phyloP scores from a whole-genome alignment of 2,888 invertebrate species.

The Xanthorhoe designata region DNA sequence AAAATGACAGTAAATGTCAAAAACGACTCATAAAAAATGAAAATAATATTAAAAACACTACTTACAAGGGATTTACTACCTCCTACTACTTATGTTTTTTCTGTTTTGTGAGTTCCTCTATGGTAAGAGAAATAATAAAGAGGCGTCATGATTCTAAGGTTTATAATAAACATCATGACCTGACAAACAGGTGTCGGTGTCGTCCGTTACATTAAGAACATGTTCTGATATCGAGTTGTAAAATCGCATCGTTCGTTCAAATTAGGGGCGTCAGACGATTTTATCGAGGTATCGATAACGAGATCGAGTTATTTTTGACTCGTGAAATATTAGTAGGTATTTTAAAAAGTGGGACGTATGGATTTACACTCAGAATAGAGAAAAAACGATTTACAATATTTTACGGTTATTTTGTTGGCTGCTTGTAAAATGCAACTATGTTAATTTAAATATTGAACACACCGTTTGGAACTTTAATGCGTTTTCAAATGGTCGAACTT shows the following conservation, averaged over 20 bases:
- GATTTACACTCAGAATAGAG: too few relatives aligned
- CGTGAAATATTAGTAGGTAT: slow-evolving; percentile 34
- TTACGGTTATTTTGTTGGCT: slow-evolving; percentile 22
- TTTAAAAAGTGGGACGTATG: slow-evolving; percentile 24
- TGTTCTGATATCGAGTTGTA: slow-evolving; percentile 57
- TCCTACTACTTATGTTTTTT: too few relatives aligned
- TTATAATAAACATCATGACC: slow-evolving; percentile 39
- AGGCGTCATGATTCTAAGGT: slow-evolving; percentile 40
- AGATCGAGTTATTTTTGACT: slow-evolving; percentile 30
- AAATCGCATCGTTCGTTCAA: slow-evolving; percentile 50
- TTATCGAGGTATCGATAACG: slow-evolving; percentile 30
- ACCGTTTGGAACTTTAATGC: slow-evolving; percentile 1
- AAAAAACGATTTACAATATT: too few relatives aligned
- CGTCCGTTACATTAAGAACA: slow-evolving; percentile 63
- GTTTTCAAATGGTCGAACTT: neutral
- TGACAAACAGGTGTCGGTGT: slow-evolving; percentile 63
- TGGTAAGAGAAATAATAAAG: neutral
- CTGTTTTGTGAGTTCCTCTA: neutral
- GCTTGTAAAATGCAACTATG: slow-evolving; percentile 28
- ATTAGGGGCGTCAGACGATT: slow-evolving; percentile 16
- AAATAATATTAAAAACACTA: too few relatives aligned
- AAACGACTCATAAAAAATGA: too few relatives aligned
- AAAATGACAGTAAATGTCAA: too few relatives aligned
- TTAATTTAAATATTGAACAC: slow-evolving; percentile 15
- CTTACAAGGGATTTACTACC: too few relatives aligned